Evolutionary conservation across 1,140 invertebrate genomes (phyloP).

Genomic region (Lordiphosa mommai): DNA sequence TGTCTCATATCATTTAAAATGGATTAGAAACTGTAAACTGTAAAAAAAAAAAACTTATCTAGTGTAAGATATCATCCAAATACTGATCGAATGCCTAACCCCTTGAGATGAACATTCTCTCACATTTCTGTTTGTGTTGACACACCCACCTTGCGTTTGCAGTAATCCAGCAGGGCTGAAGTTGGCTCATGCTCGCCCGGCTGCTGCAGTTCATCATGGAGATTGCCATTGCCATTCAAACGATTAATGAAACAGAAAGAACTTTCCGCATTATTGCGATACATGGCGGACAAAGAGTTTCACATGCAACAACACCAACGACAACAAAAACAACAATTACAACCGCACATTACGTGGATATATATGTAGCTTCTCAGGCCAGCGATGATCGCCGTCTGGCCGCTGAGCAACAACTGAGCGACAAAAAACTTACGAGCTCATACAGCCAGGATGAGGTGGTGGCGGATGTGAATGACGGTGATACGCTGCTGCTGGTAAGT

Average conservation of each 20-base stretch:
- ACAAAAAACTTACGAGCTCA: conserved; percentile 47
- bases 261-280: conserved; percentile 70
- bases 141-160: conserved; percentile 84
- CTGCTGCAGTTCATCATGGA: conserved; percentile 85
- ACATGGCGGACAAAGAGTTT: conserved; percentile 51
- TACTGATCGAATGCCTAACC: neutral
- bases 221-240: conserved; percentile 45
- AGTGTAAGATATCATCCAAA: too few species aligned
- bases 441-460: conserved; percentile 61
- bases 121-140: neutral
- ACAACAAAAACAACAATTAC: conserved; percentile 27
- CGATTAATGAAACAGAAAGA: conserved; percentile 76
- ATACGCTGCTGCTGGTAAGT: conserved; percentile 14
- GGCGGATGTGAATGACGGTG: conserved; percentile 34
- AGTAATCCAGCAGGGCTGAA: conserved; percentile 87
- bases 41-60: too few species aligned
- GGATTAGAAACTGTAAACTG: too few species aligned
- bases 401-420: conserved; percentile 41
- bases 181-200: conserved; percentile 84
- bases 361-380: conserved; percentile 1
- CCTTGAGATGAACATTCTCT: neutral
- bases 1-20: too few species aligned
- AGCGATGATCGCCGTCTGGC: conserved; percentile 27
- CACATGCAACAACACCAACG: conserved; percentile 20
- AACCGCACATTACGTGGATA: conserved; percentile 45